A percentile compares a stretch with the other conserved stretches of the same genome.
Evolutionary conservation across 2,888 invertebrate species (phyloP).

Genomic region (Poecilobothrus nobilitatus): DNA sequence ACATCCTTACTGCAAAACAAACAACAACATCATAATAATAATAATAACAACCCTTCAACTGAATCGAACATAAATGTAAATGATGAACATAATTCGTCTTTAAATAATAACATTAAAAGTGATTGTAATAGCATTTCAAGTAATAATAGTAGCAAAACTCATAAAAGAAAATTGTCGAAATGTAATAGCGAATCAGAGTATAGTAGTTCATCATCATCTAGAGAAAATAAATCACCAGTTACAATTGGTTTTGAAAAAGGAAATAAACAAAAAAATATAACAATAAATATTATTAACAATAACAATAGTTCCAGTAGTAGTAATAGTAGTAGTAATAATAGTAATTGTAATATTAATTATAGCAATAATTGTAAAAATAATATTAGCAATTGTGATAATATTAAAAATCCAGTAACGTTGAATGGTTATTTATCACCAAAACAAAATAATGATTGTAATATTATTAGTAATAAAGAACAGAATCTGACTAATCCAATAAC

Average conservation of each 20-base stretch:
- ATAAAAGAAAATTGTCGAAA: background rate
- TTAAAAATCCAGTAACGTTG: slow-evolving; percentile 13
- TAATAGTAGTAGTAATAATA: slow-evolving; percentile 22
- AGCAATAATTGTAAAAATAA: slow-evolving; percentile 23
- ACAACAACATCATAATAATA: slow-evolving; percentile 19
- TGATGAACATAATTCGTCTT: slow-evolving; percentile 20
- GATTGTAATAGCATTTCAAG: slow-evolving; percentile 20
- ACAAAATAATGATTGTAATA: background rate
- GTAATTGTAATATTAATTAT: slow-evolving; percentile 20
- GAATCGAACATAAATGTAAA: slow-evolving; percentile 9
- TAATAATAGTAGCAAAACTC: slow-evolving; percentile 21
- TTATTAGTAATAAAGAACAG: background rate
- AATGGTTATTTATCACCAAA: slow-evolving; percentile 3
- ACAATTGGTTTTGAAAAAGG: slow-evolving; percentile 16
- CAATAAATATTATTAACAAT: slow-evolving; percentile 20
- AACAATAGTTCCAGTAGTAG: slow-evolving; percentile 28
- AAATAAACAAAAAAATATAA: slow-evolving; percentile 5
- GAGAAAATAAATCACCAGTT: slow-evolving; percentile 21
- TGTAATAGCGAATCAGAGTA: background rate
- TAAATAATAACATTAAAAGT: slow-evolving; percentile 19
- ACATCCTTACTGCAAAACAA: slow-evolving; percentile 18
- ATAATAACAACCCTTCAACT: background rate
- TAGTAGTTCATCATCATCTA: slow-evolving; percentile 14
- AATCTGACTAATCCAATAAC: background rate
- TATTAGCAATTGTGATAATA: slow-evolving; percentile 19